Percentiles rank a stretch among this genome's conserved stretches.
Evolutionary conservation across 2,113 vertebrate genomes (phyloP).

Genomic region (Piprites chloris): DNA sequence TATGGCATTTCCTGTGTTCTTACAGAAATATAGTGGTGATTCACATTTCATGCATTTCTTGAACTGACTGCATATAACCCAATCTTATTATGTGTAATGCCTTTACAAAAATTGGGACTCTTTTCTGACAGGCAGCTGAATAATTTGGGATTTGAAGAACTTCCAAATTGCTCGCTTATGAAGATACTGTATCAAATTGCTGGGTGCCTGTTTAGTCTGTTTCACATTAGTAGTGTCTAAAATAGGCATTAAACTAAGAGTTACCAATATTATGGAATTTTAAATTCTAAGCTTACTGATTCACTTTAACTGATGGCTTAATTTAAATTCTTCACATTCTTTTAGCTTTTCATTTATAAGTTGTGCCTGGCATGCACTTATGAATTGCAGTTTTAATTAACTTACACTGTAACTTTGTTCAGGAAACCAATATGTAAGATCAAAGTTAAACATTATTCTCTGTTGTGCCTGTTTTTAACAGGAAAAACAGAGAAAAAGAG

Average conservation of each 20-base stretch:
- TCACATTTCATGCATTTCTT: neutral
- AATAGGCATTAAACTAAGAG: neutral
- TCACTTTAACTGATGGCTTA: neutral
- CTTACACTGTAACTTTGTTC: neutral
- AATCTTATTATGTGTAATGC: neutral
- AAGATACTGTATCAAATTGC: neutral
- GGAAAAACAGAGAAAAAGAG: neutral
- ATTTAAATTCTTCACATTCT: slow-evolving; percentile 29
- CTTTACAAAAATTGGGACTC: neutral
- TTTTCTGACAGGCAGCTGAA: neutral
- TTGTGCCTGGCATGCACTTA: neutral
- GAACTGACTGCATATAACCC: neutral
- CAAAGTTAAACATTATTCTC: neutral
- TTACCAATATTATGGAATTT: neutral
- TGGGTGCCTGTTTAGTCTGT: neutral
- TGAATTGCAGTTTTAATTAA: neutral
- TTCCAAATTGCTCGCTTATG: neutral
- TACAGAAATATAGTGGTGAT: neutral
- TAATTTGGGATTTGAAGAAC: neutral
- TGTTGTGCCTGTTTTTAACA: neutral
- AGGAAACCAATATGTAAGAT: neutral
- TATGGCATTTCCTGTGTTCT: neutral
- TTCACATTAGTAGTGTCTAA: neutral
- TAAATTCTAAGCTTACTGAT: neutral
- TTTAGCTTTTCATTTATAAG: neutral